These are phyloP conservation scores for Xestia rhomboidea DNA, from an alignment of 2,888 invertebrate species.

Conservation along the genomic window DNA sequence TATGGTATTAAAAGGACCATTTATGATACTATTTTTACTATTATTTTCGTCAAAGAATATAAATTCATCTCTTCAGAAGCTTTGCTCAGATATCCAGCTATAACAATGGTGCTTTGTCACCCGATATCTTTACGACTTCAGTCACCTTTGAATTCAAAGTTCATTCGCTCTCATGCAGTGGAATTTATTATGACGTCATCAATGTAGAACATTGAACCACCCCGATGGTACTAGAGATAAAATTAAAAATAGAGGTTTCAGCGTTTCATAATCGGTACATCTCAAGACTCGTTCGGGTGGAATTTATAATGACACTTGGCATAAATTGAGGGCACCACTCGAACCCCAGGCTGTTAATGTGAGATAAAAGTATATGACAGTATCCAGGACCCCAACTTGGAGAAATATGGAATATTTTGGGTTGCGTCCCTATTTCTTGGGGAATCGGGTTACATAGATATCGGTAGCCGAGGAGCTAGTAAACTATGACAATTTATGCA, in stretches of 20 bases:
- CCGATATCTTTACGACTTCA: conserved; percentile 57
- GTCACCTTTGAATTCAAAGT: conserved; percentile 62
- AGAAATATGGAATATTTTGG: conserved; percentile 55
- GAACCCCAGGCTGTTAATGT: conserved; percentile 61
- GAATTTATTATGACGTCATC: conserved; percentile 49
- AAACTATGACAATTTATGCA: conserved; percentile 49
- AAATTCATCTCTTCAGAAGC: conserved; percentile 20
- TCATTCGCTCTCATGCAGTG: conserved; percentile 53
- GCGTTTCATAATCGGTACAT: conserved; percentile 79
- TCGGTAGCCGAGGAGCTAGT: conserved; percentile 20
- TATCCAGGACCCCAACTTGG: conserved; percentile 31
- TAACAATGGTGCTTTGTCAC: conserved; percentile 52
- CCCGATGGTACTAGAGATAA: conserved; percentile 64
- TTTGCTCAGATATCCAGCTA: conserved; percentile 21
- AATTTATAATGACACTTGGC: conserved; percentile 83
- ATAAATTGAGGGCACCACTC: conserved; percentile 77
- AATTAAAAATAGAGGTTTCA: conserved; percentile 73
- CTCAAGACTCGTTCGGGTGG: conserved; percentile 70
- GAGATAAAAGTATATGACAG: conserved; percentile 57
- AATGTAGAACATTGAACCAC: conserved; percentile 64
- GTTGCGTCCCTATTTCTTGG: conserved; percentile 52
- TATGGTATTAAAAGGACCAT: conserved; percentile 4
- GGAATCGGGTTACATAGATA: conserved; percentile 40
- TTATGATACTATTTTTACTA: not conserved
- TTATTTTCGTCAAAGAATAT: conserved; percentile 16